Base-by-base conservation (phyloP, 1,140 invertebrate genomes). In the Trigoniulus corallinus region DNA sequence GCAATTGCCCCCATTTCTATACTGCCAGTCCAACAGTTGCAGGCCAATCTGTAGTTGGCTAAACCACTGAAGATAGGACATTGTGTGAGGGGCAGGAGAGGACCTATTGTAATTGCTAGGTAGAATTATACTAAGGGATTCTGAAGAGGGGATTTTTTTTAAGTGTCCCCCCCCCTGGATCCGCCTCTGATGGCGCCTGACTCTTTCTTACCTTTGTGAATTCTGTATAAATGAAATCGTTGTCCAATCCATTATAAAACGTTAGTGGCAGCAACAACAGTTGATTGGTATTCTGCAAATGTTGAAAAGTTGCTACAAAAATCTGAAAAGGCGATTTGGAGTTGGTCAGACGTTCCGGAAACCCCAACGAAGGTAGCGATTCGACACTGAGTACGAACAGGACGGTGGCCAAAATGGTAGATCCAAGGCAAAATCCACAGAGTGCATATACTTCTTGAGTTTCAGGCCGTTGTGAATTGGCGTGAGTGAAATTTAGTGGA, bases 161-260 rank as follows among this genome's bases (percentile, higher is more conserved):
- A 34, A 34, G 7, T 34, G 15, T n/a, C n/a, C n/a, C n/a, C n/a
- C n/a, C n/a, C n/a, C n/a, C n/a, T n/a, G n/a, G n/a, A n/a, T n/a
- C n/a, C n/a, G n/a, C n/a, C n/a, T n/a, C n/a, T n/a, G n/a, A n/a
- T n/a, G n/a, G n/a, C n/a, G n/a, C n/a, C n/a, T n/a, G n/a, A n/a
- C n/a, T n/a, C n/a, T n/a, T n/a, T 34, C 15, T 72, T 74, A 88
- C 84, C 73, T 84, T 85, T 4, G 91, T 95, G 62, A 87, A 97
- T 58, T 96, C 88, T 40, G 88, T 88, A 13, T 84, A 81, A 52
- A 95, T 87, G 69, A 95, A 96, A 0, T 88, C 89, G 64, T 98
- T 92, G 64, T 97, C 92, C 74, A 97, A 83, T 44, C 92, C 93
- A 59, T 92, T 95, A 79, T 88, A 98, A 27, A 96, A 69, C 0